Evolutionary conservation across 1,140 invertebrate species (phyloP).

Genomic region (Drosophila kurseongensis): DNA sequence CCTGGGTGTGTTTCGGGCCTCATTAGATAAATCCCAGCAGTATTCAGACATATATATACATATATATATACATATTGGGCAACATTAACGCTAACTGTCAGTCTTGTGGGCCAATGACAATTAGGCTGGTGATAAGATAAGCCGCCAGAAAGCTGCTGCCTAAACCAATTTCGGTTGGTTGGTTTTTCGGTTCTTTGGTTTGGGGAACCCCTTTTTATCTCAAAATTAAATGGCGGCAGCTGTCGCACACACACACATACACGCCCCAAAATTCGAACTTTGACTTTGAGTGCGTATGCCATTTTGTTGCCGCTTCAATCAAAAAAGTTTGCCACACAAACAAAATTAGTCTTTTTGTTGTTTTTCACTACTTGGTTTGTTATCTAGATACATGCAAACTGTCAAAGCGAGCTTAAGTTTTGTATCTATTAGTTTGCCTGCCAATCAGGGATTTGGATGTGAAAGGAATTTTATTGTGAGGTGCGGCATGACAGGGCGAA

Average conservation of each 20-base stretch:
- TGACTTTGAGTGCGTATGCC: slow-evolving; percentile 54
- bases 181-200: slow-evolving; percentile 12
- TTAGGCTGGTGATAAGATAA: slow-evolving; percentile 78
- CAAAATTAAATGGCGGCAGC: slow-evolving; percentile 78
- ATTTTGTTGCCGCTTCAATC: slow-evolving; percentile 64
- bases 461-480: slow-evolving; percentile 46
- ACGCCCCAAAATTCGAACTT: slow-evolving; percentile 41
- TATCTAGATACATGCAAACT: slow-evolving; percentile 26
- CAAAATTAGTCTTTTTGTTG: slow-evolving; percentile 59
- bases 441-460: slow-evolving; percentile 56
- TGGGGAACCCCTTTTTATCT: slow-evolving; percentile 63
- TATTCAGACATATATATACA: slow-evolving; percentile 14
- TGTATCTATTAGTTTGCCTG: slow-evolving; percentile 55
- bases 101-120: slow-evolving; percentile 69
- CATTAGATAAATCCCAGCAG: slow-evolving; percentile 53
- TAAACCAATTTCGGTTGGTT: slow-evolving; percentile 72
- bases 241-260: slow-evolving; percentile 52
- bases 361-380: slow-evolving; percentile 32
- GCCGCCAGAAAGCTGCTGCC: slow-evolving; percentile 67
- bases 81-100: slow-evolving; percentile 58
- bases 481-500: slow-evolving; percentile 66
- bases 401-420: slow-evolving; percentile 40
- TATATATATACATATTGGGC: no score
- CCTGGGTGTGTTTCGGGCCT: slow-evolving; percentile 15
- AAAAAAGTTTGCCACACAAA: slow-evolving; percentile 64